Conservation (phyloP, 2,797 vertebrate genomes). For the Rhinichthys osculus region DNA sequence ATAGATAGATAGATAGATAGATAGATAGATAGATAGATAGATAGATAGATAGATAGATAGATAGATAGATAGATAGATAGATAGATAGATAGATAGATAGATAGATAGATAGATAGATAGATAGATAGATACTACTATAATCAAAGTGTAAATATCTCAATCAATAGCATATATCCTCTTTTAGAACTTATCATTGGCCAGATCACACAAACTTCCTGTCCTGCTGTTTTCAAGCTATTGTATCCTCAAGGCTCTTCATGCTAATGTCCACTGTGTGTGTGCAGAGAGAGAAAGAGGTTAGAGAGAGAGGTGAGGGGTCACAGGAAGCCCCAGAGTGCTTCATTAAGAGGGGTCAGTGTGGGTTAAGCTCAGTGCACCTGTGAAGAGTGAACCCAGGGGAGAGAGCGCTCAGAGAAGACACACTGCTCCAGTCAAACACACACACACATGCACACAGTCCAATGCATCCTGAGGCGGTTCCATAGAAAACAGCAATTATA, state of each 20-base stretch:
- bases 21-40: background rate
- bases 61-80: too few relatives aligned
- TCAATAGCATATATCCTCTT: slow-evolving; percentile 6
- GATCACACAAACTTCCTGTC: slow-evolving; percentile 69
- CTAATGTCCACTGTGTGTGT: slow-evolving; percentile 48
- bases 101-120: background rate
- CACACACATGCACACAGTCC: slow-evolving; percentile 39
- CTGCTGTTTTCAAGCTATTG: slow-evolving; percentile 45
- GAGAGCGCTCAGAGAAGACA: slow-evolving; percentile 9
- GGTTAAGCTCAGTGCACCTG: slow-evolving; percentile 59
- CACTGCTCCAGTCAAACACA: background rate
- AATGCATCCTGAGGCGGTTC: slow-evolving; percentile 13
- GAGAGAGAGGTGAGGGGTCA: slow-evolving; percentile 55
- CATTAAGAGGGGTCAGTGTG: slow-evolving; percentile 53
- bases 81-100: background rate
- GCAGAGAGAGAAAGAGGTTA: slow-evolving; percentile 39
- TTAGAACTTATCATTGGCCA: slow-evolving; percentile 34
- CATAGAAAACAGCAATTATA: slow-evolving; percentile 7
- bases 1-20: background rate
- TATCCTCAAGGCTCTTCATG: slow-evolving; percentile 59
- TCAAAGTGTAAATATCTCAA: background rate
- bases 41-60: background rate
- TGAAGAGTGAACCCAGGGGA: slow-evolving; percentile 41
- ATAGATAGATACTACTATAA: background rate
- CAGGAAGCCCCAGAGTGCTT: slow-evolving; percentile 63